phyloP scores from a whole-genome alignment of 2,797 vertebrate species.

The Trachops cirrhosus region DNA sequence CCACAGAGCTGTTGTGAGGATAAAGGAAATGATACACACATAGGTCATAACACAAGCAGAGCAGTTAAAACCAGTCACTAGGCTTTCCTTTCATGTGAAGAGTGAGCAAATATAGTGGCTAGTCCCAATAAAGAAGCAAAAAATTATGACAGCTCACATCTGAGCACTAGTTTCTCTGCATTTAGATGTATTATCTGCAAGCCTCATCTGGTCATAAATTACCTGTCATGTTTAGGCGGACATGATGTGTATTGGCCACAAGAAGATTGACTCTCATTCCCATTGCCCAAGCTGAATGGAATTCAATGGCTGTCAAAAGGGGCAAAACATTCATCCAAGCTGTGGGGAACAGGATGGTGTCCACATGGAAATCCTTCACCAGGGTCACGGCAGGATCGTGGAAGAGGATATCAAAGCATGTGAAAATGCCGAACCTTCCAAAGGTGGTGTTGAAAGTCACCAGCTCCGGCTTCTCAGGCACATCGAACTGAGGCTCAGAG shows the following conservation, averaged over 20 bases:
- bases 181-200: neutral
- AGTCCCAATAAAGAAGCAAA: neutral
- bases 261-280: slow-evolving; percentile 79
- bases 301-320: slow-evolving; percentile 70
- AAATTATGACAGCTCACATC: neutral
- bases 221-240: slow-evolving; percentile 74
- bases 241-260: slow-evolving; percentile 76
- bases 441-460: slow-evolving; percentile 47
- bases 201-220: neutral
- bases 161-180: neutral
- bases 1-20: neutral
- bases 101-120: neutral
- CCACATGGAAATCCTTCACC: slow-evolving; percentile 48
- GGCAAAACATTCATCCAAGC: slow-evolving; percentile 72
- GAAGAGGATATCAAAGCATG: slow-evolving; percentile 50
- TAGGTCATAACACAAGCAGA: neutral
- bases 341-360: slow-evolving; percentile 66
- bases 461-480: neutral
- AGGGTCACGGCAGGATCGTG: slow-evolving; percentile 50
- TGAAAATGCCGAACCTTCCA: slow-evolving; percentile 56
- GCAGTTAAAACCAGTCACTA: neutral
- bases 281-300: slow-evolving; percentile 80
- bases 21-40: neutral
- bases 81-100: neutral
- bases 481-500: slow-evolving; percentile 54